Percentiles rank a stretch among this genome's conserved stretches.
phyloP scores from a whole-genome alignment of 2,113 vertebrate genomes.

The Sebastes fasciatus region DNA sequence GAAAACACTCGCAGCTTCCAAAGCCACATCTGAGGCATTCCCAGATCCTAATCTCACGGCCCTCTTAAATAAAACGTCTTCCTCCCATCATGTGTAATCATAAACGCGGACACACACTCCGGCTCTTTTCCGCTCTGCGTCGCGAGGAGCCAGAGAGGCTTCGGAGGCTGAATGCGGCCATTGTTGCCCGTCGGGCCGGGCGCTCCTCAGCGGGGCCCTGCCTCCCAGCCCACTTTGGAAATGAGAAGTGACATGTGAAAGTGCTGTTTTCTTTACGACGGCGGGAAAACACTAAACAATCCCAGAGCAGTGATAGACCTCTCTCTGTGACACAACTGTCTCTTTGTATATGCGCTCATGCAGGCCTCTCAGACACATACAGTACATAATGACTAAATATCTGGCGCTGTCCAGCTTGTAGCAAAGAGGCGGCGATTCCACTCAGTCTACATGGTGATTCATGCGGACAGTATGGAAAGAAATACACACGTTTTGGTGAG shows the following conservation, averaged over 20 bases:
- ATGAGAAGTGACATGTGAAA: conserved; percentile 84
- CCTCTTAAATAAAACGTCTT: conserved; percentile 67
- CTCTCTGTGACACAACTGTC: conserved; percentile 68
- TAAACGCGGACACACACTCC: conserved; percentile 61
- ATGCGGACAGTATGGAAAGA: conserved; percentile 52
- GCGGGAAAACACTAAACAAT: conserved; percentile 76
- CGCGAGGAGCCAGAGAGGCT: conserved; percentile 25
- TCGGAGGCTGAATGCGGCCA: conserved; percentile 66
- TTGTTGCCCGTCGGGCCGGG: conserved; percentile 60
- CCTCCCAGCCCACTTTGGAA: conserved; percentile 64
- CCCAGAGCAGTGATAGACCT: conserved; percentile 60
- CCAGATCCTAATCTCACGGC: conserved; percentile 69
- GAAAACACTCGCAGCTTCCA: conserved; percentile 59
- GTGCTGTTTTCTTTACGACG: conserved; percentile 79
- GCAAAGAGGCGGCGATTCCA: conserved; percentile 57
- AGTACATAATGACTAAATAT: conserved; percentile 60
- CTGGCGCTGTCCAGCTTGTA: conserved; percentile 58
- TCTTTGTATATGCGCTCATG: conserved; percentile 62
- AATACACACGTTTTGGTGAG: conserved; percentile 43
- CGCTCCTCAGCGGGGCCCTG: conserved; percentile 43
- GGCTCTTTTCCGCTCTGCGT: conserved; percentile 38
- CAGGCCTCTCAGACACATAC: conserved; percentile 43
- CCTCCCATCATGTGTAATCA: conserved; percentile 70
- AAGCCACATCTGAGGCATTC: conserved; percentile 73
- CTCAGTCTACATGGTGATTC: conserved; percentile 64